A percentile compares a stretch with the other conserved stretches of the same genome.
phyloP scores from a whole-genome alignment of 2,113 vertebrate species.

The Desmodus rotundus region DNA sequence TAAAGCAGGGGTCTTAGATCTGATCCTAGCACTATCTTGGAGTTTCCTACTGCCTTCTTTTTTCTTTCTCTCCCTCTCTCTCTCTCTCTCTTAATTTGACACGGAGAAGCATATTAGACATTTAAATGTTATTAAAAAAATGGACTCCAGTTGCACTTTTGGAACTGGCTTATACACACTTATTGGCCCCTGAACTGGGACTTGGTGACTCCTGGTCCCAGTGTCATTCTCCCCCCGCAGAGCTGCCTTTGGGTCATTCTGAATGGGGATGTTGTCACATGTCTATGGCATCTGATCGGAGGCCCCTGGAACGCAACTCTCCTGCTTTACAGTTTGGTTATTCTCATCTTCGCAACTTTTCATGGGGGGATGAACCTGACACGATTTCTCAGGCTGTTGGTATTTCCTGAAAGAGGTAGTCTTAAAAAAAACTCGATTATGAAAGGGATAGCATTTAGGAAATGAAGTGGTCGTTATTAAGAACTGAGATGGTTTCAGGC shows the following conservation, averaged over 20 bases:
- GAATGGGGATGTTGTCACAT: neutral
- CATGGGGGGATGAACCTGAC: neutral
- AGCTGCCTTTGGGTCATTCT: neutral
- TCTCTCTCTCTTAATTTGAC: neutral
- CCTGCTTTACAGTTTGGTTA: neutral
- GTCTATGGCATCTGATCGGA: neutral
- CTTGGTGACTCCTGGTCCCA: neutral
- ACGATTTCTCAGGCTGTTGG: neutral
- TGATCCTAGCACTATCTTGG: neutral
- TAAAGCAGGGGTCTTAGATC: slow-evolving; percentile 34
- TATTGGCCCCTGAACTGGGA: neutral
- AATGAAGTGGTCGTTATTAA: neutral
- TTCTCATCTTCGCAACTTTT: neutral
- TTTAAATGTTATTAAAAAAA: neutral
- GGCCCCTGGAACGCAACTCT: neutral
- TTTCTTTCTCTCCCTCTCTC: neutral
- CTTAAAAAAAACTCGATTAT: neutral
- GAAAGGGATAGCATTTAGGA: neutral
- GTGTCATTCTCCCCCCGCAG: neutral
- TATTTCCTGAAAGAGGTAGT: neutral
- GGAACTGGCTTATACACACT: neutral
- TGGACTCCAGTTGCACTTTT: neutral
- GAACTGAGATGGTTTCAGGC: neutral
- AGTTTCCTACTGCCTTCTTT: neutral
- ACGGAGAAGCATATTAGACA: neutral